A percentile compares a stretch with the other conserved stretches of the same genome.
Conservation (phyloP, 2,888 invertebrate genomes). For the Hyposoter dolosus region DNA sequence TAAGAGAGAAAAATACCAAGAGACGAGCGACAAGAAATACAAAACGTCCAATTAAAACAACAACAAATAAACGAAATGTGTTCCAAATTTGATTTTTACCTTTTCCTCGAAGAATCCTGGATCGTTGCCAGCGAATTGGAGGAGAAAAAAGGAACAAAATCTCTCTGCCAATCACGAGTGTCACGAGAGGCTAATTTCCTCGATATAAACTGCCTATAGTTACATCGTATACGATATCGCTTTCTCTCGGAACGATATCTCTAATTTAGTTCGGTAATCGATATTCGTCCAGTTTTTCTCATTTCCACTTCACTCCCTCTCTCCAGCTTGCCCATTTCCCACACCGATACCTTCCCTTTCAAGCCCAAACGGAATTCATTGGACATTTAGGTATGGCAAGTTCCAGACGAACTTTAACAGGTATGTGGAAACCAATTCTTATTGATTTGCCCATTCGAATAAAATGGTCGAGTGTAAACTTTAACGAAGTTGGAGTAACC, state of each 20-base stretch:
- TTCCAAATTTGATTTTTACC: conserved; percentile 38
- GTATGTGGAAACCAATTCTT: conserved; percentile 21
- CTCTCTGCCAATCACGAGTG: conserved; percentile 41
- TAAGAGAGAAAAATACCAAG: conserved; percentile 48
- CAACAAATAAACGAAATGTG: conserved; percentile 1
- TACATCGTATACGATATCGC: neutral
- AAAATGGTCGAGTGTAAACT: neutral
- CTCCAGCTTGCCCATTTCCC: conserved; percentile 37
- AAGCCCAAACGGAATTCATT: conserved; percentile 36
- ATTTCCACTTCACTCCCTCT: neutral
- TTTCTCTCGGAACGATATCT: conserved; percentile 56
- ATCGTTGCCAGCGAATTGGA: conserved; percentile 16
- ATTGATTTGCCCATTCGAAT: neutral
- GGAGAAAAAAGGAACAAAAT: conserved; percentile 31
- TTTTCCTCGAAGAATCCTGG: conserved; percentile 37
- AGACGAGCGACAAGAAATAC: conserved; percentile 58
- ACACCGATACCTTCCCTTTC: conserved; percentile 34
- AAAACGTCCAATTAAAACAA: conserved; percentile 59
- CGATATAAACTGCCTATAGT: conserved; percentile 17
- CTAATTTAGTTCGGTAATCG: conserved; percentile 64
- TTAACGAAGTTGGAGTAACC: neutral
- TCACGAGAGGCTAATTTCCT: conserved; percentile 55
- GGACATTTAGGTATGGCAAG: neutral
- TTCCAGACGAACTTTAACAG: conserved; percentile 15
- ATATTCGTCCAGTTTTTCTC: conserved; percentile 43